A percentile compares a stretch with the other conserved stretches of the same genome.
phyloP scores from a whole-genome alignment of 2,113 vertebrate species.

The Psilopsiagon aymara region DNA sequence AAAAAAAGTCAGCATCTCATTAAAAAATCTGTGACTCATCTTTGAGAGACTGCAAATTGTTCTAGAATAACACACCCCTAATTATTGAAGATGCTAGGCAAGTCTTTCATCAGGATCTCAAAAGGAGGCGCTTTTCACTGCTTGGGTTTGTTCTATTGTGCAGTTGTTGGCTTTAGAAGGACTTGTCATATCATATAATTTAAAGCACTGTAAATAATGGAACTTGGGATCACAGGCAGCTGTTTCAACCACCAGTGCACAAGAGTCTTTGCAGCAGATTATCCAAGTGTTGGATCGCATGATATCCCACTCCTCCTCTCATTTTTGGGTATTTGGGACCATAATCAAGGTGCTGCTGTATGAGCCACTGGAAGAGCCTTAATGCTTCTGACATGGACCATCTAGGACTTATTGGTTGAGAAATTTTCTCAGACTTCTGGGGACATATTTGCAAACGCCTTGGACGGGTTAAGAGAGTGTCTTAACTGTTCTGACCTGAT shows the following conservation, averaged over 20 bases:
- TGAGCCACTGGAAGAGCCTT: neutral
- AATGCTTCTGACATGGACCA: neutral
- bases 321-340: neutral
- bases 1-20: neutral
- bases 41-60: neutral
- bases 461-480: neutral
- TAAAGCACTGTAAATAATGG: neutral
- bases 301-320: neutral
- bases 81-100: neutral
- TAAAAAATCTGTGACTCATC: neutral
- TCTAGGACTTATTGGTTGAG: neutral
- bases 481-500: neutral
- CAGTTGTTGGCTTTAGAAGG: neutral
- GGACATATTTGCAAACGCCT: neutral
- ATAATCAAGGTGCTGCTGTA: neutral
- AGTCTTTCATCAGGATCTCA: neutral
- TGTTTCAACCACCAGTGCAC: neutral
- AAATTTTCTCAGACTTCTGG: neutral
- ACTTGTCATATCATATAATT: neutral
- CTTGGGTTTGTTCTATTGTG: neutral
- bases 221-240: neutral
- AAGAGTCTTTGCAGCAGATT: neutral
- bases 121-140: neutral
- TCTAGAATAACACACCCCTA: neutral
- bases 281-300: neutral